Evolutionary conservation across 2,888 invertebrate species (phyloP), one percentile per base, ranked within the genome.

Genomic region (Diabrotica balteata): DNA sequence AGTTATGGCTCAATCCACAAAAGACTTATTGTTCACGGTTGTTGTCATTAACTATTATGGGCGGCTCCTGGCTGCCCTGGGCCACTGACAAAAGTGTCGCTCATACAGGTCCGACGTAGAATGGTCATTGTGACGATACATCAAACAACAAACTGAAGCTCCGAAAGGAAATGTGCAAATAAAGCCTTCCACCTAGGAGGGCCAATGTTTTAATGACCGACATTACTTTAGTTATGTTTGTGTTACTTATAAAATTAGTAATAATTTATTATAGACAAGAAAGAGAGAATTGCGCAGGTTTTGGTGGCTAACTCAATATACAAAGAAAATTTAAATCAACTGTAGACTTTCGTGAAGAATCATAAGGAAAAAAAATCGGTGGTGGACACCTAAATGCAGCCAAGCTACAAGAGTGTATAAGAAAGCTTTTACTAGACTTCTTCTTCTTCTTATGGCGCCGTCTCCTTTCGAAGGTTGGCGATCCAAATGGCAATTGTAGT

Each of bases 91-190:
- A 62, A 62, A 62, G 54, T 62, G 62, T 62, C 49, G 55, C 43
- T 55, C 50, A 62, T 67, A 57, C 62, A 47, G 62, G 44, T 47
- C 52, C 32, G 47, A 61, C 50, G 62, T 62, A 49, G 58, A 67
- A 67, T 67, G 53, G 62, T 50, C 47, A 52, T 53, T 59, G 59
- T 46, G 43, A 53, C 58, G 58, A 58, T 62, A 50, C 62, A 61
- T 67, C 67, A 62, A 67, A 67, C 59, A 62, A 62, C 62, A 62
- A 67, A 62, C 67, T 50, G 59, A 53, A 67, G 11, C 58, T 47
- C 47, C 50, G 45, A 62, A 63, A 52, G 58, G 59, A 62, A 61
- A 53, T 53, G 62, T 67, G 67, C 59, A 58, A 67, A 67, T 67
- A 58, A 47, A 67, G 44, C 57, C 49, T 47, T 6, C 8, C 49